These are phyloP conservation scores for Thripadectes ignobilis DNA, from an alignment of 2,797 vertebrate species.

Conservation along the genomic window DNA sequence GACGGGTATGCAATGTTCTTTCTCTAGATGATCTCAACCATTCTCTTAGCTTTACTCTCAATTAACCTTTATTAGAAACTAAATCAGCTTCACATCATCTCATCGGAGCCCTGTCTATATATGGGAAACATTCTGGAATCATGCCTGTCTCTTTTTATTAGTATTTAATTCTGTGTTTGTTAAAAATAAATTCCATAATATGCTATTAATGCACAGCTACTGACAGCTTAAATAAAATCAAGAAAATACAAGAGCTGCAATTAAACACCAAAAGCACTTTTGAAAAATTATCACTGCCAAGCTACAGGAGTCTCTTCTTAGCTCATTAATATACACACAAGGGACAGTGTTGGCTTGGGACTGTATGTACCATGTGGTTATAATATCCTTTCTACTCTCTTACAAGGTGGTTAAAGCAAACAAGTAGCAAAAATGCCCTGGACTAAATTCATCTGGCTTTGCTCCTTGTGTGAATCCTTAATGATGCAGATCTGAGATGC, in stretches of 20 bases:
- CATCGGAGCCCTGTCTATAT: not conserved
- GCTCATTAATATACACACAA: not conserved
- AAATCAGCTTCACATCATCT: not conserved
- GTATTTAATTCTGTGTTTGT: not conserved
- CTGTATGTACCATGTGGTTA: not conserved
- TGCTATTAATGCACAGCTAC: not conserved
- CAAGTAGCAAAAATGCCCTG: not conserved
- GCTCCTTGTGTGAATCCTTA: not conserved
- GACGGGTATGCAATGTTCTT: not conserved
- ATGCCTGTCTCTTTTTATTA: not conserved
- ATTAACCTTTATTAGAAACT: slow-evolving; percentile 25
- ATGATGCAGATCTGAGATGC: not conserved
- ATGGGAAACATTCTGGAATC: not conserved
- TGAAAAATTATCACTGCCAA: not conserved
- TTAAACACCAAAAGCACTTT: not conserved
- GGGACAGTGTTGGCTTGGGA: not conserved
- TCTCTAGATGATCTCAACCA: not conserved
- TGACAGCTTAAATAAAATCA: not conserved
- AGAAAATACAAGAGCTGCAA: not conserved
- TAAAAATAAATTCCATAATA: not conserved
- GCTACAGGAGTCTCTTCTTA: not conserved
- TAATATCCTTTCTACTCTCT: not conserved
- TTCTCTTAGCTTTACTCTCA: not conserved
- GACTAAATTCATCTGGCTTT: not conserved
- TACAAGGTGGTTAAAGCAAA: not conserved